These are phyloP conservation scores for Polyergus mexicanus DNA, from an alignment of 1,140 invertebrate genomes.

Conservation along the genomic window DNA sequence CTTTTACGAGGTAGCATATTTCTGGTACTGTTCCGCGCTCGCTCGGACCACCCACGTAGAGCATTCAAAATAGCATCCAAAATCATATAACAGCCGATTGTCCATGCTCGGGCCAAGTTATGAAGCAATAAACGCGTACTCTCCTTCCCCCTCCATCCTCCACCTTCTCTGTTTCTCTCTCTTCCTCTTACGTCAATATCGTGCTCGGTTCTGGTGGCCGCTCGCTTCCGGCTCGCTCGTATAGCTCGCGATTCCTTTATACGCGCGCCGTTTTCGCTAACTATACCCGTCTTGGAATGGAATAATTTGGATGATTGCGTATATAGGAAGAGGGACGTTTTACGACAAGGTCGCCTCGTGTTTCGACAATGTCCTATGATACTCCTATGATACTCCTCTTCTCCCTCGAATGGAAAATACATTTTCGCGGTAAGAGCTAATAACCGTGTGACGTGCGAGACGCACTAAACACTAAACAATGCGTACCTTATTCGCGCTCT, in stretches of 20 bases:
- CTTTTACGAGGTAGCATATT: constrained; percentile 86
- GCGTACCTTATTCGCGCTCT: constrained; percentile 48
- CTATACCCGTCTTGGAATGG: constrained; percentile 79
- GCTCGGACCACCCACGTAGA: constrained; percentile 80
- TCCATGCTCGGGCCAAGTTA: constrained; percentile 83
- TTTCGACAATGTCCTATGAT: constrained; percentile 10
- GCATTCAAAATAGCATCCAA: constrained; percentile 86
- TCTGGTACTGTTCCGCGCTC: constrained; percentile 82
- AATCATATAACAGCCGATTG: constrained; percentile 86
- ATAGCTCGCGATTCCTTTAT: constrained; percentile 42
- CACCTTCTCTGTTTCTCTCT: constrained; percentile 51
- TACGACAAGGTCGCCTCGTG: constrained; percentile 62
- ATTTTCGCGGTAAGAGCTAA: background rate
- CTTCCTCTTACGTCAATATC: constrained; percentile 37
- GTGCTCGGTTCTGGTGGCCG: constrained; percentile 12
- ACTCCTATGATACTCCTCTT: background rate
- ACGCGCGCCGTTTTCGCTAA: constrained; percentile 57
- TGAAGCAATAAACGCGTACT: constrained; percentile 85
- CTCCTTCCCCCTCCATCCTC: constrained; percentile 49
- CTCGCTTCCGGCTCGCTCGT: constrained; percentile 49
- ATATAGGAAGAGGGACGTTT: constrained; percentile 71
- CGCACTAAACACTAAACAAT: background rate
- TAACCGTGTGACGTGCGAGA: background rate
- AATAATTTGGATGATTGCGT: constrained; percentile 86
- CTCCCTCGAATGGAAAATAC: background rate